Conservation (phyloP, 2,888 invertebrate species). For the Onchidella celtica region DNA sequence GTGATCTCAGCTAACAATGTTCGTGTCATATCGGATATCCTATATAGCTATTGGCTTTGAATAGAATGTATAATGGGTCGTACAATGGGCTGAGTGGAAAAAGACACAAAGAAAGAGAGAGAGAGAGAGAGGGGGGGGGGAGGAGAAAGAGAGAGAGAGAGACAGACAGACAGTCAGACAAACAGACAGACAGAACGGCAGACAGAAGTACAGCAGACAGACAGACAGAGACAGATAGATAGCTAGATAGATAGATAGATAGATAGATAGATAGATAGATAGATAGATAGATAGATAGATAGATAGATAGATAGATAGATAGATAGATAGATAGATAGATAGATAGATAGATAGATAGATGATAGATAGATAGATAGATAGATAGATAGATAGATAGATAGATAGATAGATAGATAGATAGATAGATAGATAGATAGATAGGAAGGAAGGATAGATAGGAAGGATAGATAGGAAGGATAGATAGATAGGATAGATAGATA, state of each 20-base stretch:
- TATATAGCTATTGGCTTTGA: too few relatives aligned
- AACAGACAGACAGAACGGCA: neutral
- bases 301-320: neutral
- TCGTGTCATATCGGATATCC: too few relatives aligned
- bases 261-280: neutral
- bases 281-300: neutral
- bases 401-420: too few relatives aligned
- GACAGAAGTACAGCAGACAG: neutral
- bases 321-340: neutral
- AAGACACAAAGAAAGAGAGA: neutral
- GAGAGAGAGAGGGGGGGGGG: neutral
- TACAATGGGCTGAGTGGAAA: neutral
- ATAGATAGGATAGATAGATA: too few relatives aligned
- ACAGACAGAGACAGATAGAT: neutral
- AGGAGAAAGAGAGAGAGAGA: neutral
- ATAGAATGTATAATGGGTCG: too few relatives aligned
- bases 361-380: too few relatives aligned
- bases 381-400: too few relatives aligned
- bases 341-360: neutral
- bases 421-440: too few relatives aligned
- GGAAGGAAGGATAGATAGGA: too few relatives aligned
- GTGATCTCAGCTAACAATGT: too few relatives aligned
- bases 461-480: too few relatives aligned
- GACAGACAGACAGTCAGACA: neutral
- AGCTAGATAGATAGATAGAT: neutral